Evolutionary conservation across 2,888 invertebrate genomes (phyloP).

Genomic region (Pristionchus fissidentatus): DNA sequence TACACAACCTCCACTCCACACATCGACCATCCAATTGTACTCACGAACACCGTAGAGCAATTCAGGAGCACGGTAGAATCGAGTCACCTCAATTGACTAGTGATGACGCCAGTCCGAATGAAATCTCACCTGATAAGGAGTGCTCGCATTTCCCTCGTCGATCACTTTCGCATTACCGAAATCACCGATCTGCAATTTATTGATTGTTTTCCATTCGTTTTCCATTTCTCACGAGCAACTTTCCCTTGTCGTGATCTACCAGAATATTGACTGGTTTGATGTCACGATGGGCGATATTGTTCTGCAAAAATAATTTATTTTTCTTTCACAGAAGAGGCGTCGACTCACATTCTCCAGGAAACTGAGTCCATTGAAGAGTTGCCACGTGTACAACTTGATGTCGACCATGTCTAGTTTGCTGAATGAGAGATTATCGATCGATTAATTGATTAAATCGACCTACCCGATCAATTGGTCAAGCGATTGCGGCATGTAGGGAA

Average conservation of each 20-base stretch:
- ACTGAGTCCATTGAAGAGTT: conserved; percentile 57
- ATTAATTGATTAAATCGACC: neutral
- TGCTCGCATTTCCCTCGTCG: conserved; percentile 44
- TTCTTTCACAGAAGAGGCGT: neutral
- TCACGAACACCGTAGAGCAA: conserved; percentile 46
- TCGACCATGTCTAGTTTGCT: conserved; percentile 52
- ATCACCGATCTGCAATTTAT: conserved; percentile 55
- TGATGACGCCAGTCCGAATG: neutral
- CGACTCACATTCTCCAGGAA: conserved; percentile 49
- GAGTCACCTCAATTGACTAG: conserved; percentile 51
- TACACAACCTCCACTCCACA: conserved; percentile 58
- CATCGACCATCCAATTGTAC: conserved; percentile 49
- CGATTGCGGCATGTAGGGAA: conserved; percentile 31
- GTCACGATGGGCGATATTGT: conserved; percentile 29
- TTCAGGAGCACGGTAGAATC: conserved; percentile 60
- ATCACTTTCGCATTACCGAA: conserved; percentile 60
- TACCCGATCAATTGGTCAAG: conserved; percentile 34
- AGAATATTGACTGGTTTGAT: conserved; percentile 52
- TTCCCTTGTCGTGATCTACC: conserved; percentile 51
- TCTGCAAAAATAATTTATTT: neutral
- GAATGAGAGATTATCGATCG: neutral
- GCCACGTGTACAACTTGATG: conserved; percentile 60
- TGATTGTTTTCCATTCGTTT: neutral
- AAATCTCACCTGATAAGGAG: conserved; percentile 45
- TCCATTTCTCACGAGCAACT: neutral